Evolutionary conservation across 2,113 vertebrate genomes (phyloP).

Genomic region (Melospiza melodia): DNA sequence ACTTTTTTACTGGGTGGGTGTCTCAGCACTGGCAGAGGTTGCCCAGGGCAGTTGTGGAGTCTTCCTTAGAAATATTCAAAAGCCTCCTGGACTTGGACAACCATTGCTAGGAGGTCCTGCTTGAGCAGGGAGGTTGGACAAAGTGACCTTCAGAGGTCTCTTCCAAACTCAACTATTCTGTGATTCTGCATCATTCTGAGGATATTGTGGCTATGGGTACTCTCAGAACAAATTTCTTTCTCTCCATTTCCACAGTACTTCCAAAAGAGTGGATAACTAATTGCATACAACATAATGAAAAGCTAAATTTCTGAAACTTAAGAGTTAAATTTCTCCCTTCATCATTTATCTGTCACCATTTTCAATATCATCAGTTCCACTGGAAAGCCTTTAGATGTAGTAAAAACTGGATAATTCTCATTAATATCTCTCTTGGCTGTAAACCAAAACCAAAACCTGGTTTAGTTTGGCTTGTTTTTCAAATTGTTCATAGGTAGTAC

Average conservation of each 20-base stretch:
- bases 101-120: background rate
- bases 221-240: background rate
- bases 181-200: background rate
- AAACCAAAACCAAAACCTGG: background rate
- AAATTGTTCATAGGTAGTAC: background rate
- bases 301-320: background rate
- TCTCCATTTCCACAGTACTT: background rate
- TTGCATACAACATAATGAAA: background rate
- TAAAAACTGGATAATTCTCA: conserved; percentile 26
- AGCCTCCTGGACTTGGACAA: background rate
- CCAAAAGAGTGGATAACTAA: background rate
- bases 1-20: background rate
- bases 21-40: background rate
- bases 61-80: background rate
- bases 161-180: background rate
- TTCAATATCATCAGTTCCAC: background rate
- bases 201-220: background rate
- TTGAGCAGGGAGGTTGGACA: background rate
- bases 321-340: background rate
- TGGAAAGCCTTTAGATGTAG: conserved; percentile 2
- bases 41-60: background rate
- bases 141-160: background rate
- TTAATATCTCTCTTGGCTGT: conserved; percentile 1
- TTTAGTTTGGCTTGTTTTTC: background rate
- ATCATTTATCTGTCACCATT: background rate